Base-by-base conservation (phyloP, 2,797 vertebrate species). In the Spondyliosoma cantharus region DNA sequence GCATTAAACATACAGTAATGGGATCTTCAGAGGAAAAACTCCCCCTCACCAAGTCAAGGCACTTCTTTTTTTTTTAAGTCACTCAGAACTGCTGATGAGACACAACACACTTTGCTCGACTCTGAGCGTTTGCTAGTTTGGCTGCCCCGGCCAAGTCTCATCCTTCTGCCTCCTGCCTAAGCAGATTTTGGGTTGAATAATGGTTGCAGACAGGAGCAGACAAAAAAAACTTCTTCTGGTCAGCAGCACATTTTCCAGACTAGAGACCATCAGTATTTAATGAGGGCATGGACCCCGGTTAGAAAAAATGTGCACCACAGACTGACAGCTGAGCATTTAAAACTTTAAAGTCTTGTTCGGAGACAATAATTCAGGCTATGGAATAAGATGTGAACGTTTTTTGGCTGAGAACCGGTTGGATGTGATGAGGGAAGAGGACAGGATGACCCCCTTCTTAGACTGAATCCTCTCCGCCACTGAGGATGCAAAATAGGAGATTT, bases 41-140 rank as follows among this genome's bases (percentile, higher is more conserved):
- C 61, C 32, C 45, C 66, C 56, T 73, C 59, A 80, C 62, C 24
- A 46, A 76, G 57, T 87, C 45, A 37, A 76, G 71, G 27, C 57
- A 74, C 53, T 20, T 75, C 82, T 61, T 71, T 56, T 43, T 17
- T 25, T 71, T 37, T 76, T 52, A 71, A 88, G 60, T 65, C 61
- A 68, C 64, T 85, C 80, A 88, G 80, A 93, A 90, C 43, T 88
- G 90, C 90, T 90, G 92, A 92, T 88, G 52, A 89, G 84, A 84
- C 87, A 86, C 76, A 80, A 84, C 74, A 59, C 27, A 20, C 81
- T 78, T 64, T 17, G 42, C 81, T 87, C 68, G 45, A 25, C 56
- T 54, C 63, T 62, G 29, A 43, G 63, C 76, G 65, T 80, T 86
- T n/a, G 6, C 79, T 77, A 63, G 77, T 77, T 86, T 80, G 77